phyloP scores from a whole-genome alignment of 1,140 invertebrate genomes.

The Marisa cornuarietis region DNA sequence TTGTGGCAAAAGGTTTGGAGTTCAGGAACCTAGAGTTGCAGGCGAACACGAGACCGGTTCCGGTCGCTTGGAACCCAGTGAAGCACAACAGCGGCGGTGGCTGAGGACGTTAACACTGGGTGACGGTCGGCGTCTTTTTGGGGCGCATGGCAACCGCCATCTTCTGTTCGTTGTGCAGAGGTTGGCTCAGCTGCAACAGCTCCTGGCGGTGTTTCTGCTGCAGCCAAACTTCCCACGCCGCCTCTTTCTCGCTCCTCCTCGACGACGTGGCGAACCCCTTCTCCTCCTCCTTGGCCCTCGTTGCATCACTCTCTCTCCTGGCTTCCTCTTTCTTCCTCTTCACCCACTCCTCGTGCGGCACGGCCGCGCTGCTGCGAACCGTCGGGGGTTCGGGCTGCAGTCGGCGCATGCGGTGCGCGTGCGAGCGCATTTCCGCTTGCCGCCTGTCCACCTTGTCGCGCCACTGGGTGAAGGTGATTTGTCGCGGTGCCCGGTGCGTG shows the following conservation, averaged over 20 bases:
- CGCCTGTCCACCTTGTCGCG: conserved; percentile 22
- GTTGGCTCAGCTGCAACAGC: background rate
- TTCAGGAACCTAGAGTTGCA: too few species aligned
- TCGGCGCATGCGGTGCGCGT: conserved; percentile 29
- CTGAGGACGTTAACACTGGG: background rate
- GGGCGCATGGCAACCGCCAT: background rate
- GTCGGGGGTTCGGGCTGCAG: conserved; percentile 28
- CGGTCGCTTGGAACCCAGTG: too few species aligned
- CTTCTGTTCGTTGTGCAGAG: background rate
- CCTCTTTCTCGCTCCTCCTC: background rate
- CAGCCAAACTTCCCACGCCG: background rate
- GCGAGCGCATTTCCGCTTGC: conserved; percentile 28
- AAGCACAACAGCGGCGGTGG: too few species aligned
- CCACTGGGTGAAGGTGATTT: conserved; percentile 39
- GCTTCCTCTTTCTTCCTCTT: conserved; percentile 2
- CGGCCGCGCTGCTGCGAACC: conserved; percentile 20
- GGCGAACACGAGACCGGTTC: too few species aligned
- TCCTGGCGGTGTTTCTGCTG: background rate
- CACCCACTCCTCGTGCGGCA: conserved; percentile 24
- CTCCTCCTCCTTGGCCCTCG: background rate
- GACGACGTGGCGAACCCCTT: too few species aligned
- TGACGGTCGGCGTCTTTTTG: conserved; percentile 8
- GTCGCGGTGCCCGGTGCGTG: conserved; percentile 10
- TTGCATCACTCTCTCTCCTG: background rate
- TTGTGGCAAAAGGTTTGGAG: too few species aligned